Conservation (phyloP, 2,797 vertebrate genomes). For the Mus spretus region DNA sequence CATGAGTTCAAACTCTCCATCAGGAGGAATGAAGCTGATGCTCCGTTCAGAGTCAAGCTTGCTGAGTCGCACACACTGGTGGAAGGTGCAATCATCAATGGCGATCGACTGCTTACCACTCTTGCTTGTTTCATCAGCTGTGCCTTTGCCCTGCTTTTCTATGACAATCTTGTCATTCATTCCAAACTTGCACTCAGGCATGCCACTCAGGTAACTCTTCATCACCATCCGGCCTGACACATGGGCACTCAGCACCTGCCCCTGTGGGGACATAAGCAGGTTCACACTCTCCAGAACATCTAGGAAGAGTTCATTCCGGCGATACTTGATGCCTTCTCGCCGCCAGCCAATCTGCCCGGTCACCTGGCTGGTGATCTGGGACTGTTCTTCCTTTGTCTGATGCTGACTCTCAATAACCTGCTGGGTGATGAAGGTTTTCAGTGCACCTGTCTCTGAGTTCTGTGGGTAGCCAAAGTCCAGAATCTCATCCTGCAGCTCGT, state of each 20-base stretch:
- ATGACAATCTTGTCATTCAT: constrained; percentile 99
- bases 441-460: constrained; percentile 98
- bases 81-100: too few species aligned
- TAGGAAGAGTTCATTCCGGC: constrained; percentile 98
- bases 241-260: constrained; percentile 98
- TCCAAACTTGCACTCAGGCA: constrained; percentile 99
- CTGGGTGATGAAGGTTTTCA: constrained; percentile 92
- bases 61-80: too few species aligned
- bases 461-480: constrained; percentile 99
- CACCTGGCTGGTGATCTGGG: constrained; percentile 99
- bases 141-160: constrained; percentile 99
- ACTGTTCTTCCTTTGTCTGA: constrained; percentile 99
- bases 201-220: constrained; percentile 99
- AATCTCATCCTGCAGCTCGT: constrained; percentile 99
- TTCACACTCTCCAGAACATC: constrained; percentile 99
- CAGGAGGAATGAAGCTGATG: constrained; percentile 99
- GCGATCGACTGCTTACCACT: too few species aligned
- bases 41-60: constrained; percentile 99
- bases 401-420: too few species aligned
- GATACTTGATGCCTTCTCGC: constrained; percentile 99
- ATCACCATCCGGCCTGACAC: constrained; percentile 99
- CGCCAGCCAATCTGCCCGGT: constrained; percentile 99
- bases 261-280: constrained; percentile 99
- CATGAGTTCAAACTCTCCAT: constrained; percentile 99
- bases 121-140: too few species aligned